phyloP scores from a whole-genome alignment of 2,888 invertebrate species.

The Oligia strigilis region DNA sequence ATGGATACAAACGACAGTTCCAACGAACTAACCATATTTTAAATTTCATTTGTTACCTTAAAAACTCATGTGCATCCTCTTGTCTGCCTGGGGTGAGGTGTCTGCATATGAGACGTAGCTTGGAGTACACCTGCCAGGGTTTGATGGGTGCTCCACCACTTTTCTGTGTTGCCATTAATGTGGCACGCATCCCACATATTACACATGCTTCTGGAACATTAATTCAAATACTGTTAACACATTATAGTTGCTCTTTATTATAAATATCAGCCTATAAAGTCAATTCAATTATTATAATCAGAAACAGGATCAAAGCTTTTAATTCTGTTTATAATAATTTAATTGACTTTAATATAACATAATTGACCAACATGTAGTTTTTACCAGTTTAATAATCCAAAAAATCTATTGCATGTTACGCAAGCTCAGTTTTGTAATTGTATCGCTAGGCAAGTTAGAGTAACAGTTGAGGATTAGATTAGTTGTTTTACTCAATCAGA shows the following conservation, averaged over 20 bases:
- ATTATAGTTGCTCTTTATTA: slow-evolving; percentile 30
- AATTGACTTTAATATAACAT: background rate
- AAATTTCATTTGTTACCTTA: slow-evolving; percentile 89
- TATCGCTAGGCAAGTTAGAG: background rate
- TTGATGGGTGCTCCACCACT: slow-evolving; percentile 92
- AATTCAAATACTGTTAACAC: slow-evolving; percentile 36
- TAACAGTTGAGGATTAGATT: background rate
- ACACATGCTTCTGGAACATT: slow-evolving; percentile 92
- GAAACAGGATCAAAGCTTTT: background rate
- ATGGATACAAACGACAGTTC: background rate
- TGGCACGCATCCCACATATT: slow-evolving; percentile 96
- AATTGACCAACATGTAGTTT: background rate
- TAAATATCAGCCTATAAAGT: slow-evolving; percentile 16
- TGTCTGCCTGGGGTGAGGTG: slow-evolving; percentile 97
- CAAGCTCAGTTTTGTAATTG: background rate
- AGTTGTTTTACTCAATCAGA: background rate
- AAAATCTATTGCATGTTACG: background rate
- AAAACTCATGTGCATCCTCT: slow-evolving; percentile 99
- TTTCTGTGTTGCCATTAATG: slow-evolving; percentile 93
- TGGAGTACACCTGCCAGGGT: slow-evolving; percentile 96
- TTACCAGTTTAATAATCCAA: background rate
- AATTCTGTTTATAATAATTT: background rate
- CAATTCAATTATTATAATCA: background rate
- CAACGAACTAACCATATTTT: background rate
- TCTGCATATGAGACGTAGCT: slow-evolving; percentile 94